Evolutionary conservation across 2,888 invertebrate species (phyloP).

Genomic region (Heliconius ethilla): DNA sequence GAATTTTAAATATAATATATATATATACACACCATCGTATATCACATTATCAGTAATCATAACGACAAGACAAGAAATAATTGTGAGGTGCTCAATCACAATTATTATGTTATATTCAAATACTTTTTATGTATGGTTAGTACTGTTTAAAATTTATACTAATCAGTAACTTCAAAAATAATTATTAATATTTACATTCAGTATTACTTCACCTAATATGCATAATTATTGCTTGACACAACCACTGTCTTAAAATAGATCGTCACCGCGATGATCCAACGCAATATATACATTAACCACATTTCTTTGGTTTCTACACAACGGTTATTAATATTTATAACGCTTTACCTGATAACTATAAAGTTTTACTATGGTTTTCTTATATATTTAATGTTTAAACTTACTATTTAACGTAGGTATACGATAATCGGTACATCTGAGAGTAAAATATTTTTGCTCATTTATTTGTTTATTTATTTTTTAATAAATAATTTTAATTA

Average conservation of each 20-base stretch:
- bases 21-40: neutral
- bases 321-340: neutral
- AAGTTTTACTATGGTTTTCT: neutral
- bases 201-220: neutral
- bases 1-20: no score
- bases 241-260: slow-evolving; percentile 2
- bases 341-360: neutral
- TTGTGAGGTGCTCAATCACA: neutral
- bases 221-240: neutral
- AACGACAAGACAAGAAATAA: neutral
- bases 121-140: no score
- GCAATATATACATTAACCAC: slow-evolving; percentile 20
- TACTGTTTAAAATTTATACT: neutral
- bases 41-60: neutral
- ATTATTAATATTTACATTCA: neutral
- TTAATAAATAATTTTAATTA: no score
- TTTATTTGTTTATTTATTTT: no score
- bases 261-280: neutral
- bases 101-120: neutral
- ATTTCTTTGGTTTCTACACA: slow-evolving; percentile 6
- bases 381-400: neutral
- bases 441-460: no score
- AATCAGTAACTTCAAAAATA: neutral
- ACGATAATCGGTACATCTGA: no score
- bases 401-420: neutral